phyloP scores from a whole-genome alignment of 2,797 vertebrate genomes.

The Leptoclinus maculatus region DNA sequence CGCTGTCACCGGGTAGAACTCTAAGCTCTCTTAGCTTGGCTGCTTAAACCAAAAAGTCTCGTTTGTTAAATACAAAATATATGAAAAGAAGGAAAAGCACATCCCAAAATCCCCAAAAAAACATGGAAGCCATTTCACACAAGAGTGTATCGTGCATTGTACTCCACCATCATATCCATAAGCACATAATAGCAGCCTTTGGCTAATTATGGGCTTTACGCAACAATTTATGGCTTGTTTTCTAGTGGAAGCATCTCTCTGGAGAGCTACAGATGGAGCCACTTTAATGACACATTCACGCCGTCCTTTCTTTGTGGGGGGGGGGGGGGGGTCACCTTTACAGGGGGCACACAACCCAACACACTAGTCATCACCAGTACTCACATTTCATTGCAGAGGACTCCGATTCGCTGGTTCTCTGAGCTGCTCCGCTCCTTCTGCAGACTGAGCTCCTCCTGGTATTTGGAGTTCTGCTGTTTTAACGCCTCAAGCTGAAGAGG shows the following conservation, averaged over 20 bases:
- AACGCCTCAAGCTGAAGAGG: conserved; percentile 88
- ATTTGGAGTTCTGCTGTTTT: conserved; percentile 91
- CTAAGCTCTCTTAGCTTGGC: too few relatives aligned
- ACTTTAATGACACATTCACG: conserved; percentile 20
- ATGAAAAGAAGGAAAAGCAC: too few relatives aligned
- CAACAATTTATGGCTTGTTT: conserved; percentile 37
- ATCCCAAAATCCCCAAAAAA: too few relatives aligned
- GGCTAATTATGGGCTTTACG: conserved; percentile 43
- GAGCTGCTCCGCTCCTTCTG: conserved; percentile 87
- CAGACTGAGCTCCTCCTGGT: conserved; percentile 88
- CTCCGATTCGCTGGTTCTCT: conserved; percentile 88
- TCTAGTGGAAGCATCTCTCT: conserved; percentile 28
- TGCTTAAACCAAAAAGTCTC: too few relatives aligned
- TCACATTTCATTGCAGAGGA: conserved; percentile 93
- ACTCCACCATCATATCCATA: conserved; percentile 16
- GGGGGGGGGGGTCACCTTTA: too few relatives aligned
- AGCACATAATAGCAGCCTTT: conserved; percentile 32
- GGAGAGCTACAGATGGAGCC: conserved; percentile 7
- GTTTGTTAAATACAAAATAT: too few relatives aligned
- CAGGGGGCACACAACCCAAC: conserved; percentile 13
- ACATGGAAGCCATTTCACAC: neutral
- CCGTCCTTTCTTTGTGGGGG: too few relatives aligned
- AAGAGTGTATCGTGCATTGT: conserved; percentile 14
- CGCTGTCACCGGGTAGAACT: too few relatives aligned
- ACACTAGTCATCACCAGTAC: conserved; percentile 64